A percentile compares a stretch with the other conserved stretches of the same genome.
These are phyloP conservation scores for Oreocharis arfaki DNA, from an alignment of 2,113 vertebrate genomes.

Conservation along the genomic window DNA sequence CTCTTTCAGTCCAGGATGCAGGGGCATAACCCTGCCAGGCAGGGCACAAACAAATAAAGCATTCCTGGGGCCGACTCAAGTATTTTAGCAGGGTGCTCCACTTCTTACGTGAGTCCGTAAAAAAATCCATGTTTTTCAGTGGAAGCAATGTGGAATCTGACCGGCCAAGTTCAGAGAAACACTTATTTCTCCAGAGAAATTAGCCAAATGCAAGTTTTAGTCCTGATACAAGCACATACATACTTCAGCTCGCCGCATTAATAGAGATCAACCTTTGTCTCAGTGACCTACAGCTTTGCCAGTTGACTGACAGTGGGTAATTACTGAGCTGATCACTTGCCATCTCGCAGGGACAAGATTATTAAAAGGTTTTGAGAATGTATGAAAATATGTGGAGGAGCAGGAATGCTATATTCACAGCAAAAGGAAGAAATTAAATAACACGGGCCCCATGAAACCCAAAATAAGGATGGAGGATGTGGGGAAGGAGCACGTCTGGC, in stretches of 20 bases:
- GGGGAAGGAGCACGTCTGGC: not conserved
- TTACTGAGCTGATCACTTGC: not conserved
- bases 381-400: not conserved
- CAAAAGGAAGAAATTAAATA: not conserved
- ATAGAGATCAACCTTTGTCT: not conserved
- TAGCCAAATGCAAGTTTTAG: not conserved
- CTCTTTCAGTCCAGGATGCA: not conserved
- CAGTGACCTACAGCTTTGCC: not conserved
- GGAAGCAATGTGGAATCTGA: not conserved
- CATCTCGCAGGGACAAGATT: not conserved
- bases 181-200: not conserved
- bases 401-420: not conserved
- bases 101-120: not conserved
- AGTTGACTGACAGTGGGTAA: not conserved
- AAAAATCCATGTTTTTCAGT: not conserved
- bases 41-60: not conserved
- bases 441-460: accelerated
- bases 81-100: not conserved
- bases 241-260: not conserved
- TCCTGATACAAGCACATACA: too few relatives aligned
- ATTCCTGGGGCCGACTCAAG: not conserved
- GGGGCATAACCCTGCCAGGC: not conserved
- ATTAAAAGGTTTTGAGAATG: not conserved
- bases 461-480: not conserved
- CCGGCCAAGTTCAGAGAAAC: not conserved